Base-by-base conservation (phyloP, 2,888 invertebrate genomes). In the Orchestes rusci region DNA sequence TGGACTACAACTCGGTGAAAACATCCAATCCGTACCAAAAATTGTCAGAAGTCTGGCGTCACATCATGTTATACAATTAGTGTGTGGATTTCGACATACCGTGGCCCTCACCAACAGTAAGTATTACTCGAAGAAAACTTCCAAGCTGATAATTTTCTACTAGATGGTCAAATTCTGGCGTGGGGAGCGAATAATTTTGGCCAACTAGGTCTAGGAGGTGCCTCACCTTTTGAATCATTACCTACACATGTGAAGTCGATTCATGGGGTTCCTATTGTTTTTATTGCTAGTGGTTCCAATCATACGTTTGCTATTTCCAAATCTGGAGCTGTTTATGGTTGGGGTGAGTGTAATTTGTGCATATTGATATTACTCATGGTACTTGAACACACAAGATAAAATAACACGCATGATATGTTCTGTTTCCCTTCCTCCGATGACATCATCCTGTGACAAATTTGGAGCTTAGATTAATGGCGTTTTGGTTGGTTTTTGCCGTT, bases 121-220 rank as follows among this genome's bases (percentile, higher is more conserved):
- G 76, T 66, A 19, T 12, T 23, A 20, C 5, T 33, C 16, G 13
- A 7, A n/a, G n/a, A n/a, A n/a, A n/a, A n/a, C n/a, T n/a, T n/a
- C n/a, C n/a, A n/a, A n/a, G n/a, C n/a, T n/a, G n/a, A n/a, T 7
- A 34, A 33, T 19, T 36, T 23, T 29, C 48, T 56, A 69, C 48
- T 66, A 81, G 85, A 78, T 71, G 92, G 92, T 30, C 84, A 87
- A 57, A 66, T 93, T n/a, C 87, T 82, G 65, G 66, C 84, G 0
- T 93, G 91, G 89, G 92, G 92, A 32, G 80, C 80, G 27, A 92
- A 92, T 59, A 75, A 74, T 44, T 79, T 79, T 61, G 91, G 92
- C 0, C 91, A 92, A 61, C 73, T 91, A 50, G 92, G 92, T 4
- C 63, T 86, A 35, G 84, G 85, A n/a, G 70, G 71, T 15, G 70